phyloP scores from a whole-genome alignment of 2,113 vertebrate species.

The Pseudolaguvia tuberculata region DNA sequence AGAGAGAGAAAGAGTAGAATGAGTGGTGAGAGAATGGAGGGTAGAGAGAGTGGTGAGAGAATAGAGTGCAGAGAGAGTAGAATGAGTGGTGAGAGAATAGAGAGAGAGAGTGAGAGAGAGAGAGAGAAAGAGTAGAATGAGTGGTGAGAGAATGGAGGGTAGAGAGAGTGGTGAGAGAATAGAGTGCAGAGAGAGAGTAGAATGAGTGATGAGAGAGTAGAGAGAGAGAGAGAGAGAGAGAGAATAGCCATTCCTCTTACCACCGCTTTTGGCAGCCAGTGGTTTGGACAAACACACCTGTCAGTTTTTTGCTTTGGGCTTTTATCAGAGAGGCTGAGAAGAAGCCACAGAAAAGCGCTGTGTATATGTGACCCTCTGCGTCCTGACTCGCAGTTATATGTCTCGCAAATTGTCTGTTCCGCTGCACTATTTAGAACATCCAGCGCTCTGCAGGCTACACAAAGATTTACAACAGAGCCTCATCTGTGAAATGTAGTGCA shows the following conservation, averaged over 20 bases:
- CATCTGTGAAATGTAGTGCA: slow-evolving; percentile 32
- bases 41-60: too few relatives aligned
- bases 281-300: slow-evolving; percentile 24
- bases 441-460: not conserved
- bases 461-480: slow-evolving; percentile 34
- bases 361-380: not conserved
- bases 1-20: too few relatives aligned
- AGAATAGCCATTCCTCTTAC: slow-evolving; percentile 27
- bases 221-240: slow-evolving; percentile 36
- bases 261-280: not conserved
- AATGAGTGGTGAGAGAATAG: too few relatives aligned
- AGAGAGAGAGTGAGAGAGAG: too few relatives aligned
- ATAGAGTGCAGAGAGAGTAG: too few relatives aligned
- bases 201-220: not conserved
- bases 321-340: not conserved
- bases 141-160: slow-evolving; percentile 39
- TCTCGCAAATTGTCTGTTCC: slow-evolving; percentile 26
- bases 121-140: slow-evolving; percentile 43
- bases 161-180: too few relatives aligned
- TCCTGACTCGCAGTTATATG: not conserved
- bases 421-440: slow-evolving; percentile 9
- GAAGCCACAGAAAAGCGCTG: not conserved
- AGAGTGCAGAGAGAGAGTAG: slow-evolving; percentile 46
- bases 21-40: too few relatives aligned
- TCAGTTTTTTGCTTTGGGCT: slow-evolving; percentile 29